Evolutionary conservation across 2,113 vertebrate species (phyloP), one percentile per base, ranked within the genome.

Genomic region (Atherinomorus stipes): DNA sequence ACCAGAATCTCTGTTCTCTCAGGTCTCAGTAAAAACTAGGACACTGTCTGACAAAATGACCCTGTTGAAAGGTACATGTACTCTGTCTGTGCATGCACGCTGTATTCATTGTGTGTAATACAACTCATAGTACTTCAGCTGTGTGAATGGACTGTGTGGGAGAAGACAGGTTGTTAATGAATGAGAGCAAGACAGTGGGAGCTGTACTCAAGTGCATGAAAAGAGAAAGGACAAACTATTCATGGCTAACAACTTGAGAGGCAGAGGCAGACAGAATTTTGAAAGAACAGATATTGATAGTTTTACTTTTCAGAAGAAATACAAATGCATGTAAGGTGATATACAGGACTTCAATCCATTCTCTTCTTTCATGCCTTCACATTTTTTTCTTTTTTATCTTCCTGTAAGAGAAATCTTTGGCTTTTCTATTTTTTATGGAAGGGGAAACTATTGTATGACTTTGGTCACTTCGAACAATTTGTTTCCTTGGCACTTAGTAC

Each of bases 41-140:
- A n/a, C n/a, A n/a, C n/a, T n/a, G 63, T 64, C 85, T 80, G 80
- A 80, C 69, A 78, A 80, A 69, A 81, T 62, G 67, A 84, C 73
- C 73, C 78, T 61, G 64, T 51, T 71, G 61, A 68, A n/a, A 58
- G 58, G 73, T 18, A 50, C 63, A 28, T 38, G 34, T 38, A 40
- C n/a, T 59, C 19, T 37, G 31, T 34, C 44, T 13, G 21, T 59
- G 72, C n/a, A n/a, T 61, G 57, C 21, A 11, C 26, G 60, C 75
- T 59, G 22, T 44, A 44, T 60, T 12, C 21, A 13, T 50, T 63
- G 59, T 64, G 63, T 67, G 10, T 21, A 7, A 38, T 44, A 47
- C 45, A 28, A 21, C 31, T 10, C 68, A 12, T 38, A 56, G 28
- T 28, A 52, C 61, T 64, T 78, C 16, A 62, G 37, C 49, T 62